Evolutionary conservation across 2,797 vertebrate genomes (phyloP).

Genomic region (Monodelphis domestica): DNA sequence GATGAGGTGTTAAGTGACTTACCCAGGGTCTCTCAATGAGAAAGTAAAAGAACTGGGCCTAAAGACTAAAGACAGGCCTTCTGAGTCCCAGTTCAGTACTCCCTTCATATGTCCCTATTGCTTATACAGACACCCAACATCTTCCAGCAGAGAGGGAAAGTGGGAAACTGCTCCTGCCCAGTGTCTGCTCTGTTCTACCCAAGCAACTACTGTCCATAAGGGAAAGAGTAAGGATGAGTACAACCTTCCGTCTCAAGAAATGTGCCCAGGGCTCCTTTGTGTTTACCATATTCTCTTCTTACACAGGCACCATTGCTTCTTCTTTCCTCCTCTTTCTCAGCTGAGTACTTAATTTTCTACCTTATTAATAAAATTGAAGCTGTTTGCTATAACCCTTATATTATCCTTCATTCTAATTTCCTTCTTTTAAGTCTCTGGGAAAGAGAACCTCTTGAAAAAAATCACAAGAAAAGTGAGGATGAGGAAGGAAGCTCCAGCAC

Average conservation of each 20-base stretch:
- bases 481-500: not conserved
- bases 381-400: not conserved
- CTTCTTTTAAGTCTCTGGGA: not conserved
- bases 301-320: not conserved
- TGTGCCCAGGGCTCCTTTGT: not conserved
- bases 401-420: not conserved
- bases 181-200: not conserved
- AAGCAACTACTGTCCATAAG: not conserved
- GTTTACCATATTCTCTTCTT: not conserved
- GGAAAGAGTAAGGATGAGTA: not conserved
- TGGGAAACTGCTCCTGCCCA: not conserved
- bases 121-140: too few species aligned
- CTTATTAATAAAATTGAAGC: not conserved
- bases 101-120: not conserved
- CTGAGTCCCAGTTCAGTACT: not conserved
- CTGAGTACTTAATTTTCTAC: not conserved
- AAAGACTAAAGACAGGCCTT: not conserved
- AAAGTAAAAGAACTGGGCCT: not conserved
- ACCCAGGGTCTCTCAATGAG: constrained; percentile 40
- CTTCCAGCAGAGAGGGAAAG: too few species aligned
- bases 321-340: not conserved
- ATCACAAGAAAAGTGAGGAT: not conserved
- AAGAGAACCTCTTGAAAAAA: not conserved
- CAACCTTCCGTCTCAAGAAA: not conserved
- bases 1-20: not conserved